Evolutionary conservation across 2,113 vertebrate genomes (phyloP).

Genomic region (Pyxicephalus adspersus): DNA sequence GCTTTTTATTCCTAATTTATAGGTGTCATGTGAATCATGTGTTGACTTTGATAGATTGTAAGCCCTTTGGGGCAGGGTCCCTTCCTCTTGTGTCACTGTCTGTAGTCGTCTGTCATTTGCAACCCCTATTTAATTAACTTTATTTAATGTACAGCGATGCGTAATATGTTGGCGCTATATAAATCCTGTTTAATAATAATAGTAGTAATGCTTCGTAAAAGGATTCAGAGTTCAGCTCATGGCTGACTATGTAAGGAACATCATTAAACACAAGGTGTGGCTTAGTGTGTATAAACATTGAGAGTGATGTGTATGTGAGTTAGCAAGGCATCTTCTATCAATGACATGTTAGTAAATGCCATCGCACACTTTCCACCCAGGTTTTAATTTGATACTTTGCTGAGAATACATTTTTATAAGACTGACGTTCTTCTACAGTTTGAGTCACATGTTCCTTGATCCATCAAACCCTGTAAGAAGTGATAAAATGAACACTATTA

Average conservation of each 20-base stretch:
- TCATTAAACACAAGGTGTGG: slow-evolving; percentile 21
- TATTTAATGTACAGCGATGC: no score
- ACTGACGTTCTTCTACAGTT: neutral
- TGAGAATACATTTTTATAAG: neutral
- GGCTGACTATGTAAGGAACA: slow-evolving; percentile 14
- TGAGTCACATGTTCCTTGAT: neutral
- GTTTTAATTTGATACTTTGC: slow-evolving; percentile 3
- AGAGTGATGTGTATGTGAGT: neutral
- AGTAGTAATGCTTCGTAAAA: slow-evolving; percentile 33
- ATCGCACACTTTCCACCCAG: slow-evolving; percentile 12
- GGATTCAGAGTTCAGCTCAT: neutral
- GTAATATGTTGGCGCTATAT: no score
- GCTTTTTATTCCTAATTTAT: neutral
- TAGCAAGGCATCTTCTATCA: neutral
- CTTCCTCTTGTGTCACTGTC: no score
- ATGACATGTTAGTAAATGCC: neutral
- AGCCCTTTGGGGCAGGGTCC: no score
- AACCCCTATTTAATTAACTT: no score
- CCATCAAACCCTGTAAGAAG: neutral
- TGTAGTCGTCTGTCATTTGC: no score
- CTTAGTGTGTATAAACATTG: neutral
- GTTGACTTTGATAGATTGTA: slow-evolving; percentile 3
- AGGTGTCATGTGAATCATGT: neutral
- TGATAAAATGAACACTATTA: neutral
- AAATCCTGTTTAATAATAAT: no score